phyloP scores from a whole-genome alignment of 2,113 vertebrate species.

The Odontophorus gujanensis region DNA sequence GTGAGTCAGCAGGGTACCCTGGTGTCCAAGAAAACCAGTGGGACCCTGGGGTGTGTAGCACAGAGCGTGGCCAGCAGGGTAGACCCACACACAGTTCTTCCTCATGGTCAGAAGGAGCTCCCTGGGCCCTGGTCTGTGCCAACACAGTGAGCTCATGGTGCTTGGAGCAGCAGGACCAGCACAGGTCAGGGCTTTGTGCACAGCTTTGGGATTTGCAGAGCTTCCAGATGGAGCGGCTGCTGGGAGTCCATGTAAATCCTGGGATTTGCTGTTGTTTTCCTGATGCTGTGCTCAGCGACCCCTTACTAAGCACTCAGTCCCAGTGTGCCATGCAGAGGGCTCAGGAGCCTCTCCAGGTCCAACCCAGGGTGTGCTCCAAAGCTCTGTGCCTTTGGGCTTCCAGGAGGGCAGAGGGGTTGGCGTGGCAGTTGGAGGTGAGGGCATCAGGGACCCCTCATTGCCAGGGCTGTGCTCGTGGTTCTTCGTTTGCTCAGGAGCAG shows the following conservation, averaged over 20 bases:
- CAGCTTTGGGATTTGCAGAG: not conserved
- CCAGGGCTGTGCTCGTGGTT: too few relatives aligned
- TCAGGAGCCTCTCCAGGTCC: too few relatives aligned
- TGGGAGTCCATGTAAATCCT: not conserved
- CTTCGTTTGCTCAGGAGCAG: not conserved
- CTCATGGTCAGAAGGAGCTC: too few relatives aligned
- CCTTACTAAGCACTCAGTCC: not conserved
- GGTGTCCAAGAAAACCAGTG: too few relatives aligned
- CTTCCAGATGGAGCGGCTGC: not conserved
- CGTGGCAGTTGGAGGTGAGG: too few relatives aligned
- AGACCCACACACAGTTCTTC: too few relatives aligned
- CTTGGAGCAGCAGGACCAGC: not conserved
- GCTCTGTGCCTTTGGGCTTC: not conserved
- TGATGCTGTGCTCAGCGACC: fast-evolving
- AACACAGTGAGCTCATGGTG: not conserved
- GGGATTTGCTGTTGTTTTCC: not conserved
- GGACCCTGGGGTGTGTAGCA: too few relatives aligned
- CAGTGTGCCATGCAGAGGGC: too few relatives aligned
- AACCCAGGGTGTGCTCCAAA: not conserved
- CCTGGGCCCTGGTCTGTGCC: not conserved
- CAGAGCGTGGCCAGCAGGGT: too few relatives aligned
- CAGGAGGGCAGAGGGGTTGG: not conserved
- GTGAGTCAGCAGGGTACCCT: too few relatives aligned
- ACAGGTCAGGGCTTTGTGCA: not conserved
- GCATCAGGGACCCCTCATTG: not conserved